Conservation (phyloP, 2,797 vertebrate species). For the Mus minutoides region DNA sequence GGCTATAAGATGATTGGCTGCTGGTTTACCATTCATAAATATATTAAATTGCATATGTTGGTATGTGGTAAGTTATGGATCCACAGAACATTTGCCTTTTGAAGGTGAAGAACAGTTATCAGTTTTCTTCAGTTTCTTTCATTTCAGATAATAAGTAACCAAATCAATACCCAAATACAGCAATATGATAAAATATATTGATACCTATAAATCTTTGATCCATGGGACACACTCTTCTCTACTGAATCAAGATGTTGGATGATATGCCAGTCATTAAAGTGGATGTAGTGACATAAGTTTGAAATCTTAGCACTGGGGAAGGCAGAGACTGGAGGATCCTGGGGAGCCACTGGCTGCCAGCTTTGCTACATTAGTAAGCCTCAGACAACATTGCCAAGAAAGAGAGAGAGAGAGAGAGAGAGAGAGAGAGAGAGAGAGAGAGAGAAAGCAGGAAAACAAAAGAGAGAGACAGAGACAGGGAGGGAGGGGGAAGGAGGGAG, state of each 20-base stretch:
- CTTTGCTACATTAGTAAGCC: not conserved
- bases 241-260: slow-evolving; percentile 57
- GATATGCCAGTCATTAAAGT: not conserved
- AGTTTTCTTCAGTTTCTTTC: not conserved
- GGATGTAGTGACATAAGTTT: not conserved
- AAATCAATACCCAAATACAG: not conserved
- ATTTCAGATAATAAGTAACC: not conserved
- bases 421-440: too few species aligned
- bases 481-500: too few species aligned
- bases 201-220: not conserved
- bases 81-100: not conserved
- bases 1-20: not conserved
- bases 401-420: not conserved
- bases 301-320: not conserved
- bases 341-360: not conserved
- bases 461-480: too few species aligned
- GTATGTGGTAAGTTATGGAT: not conserved
- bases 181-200: not conserved
- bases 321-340: not conserved
- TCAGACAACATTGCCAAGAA: not conserved
- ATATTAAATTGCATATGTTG: not conserved
- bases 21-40: not conserved
- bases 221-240: not conserved
- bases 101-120: not conserved
- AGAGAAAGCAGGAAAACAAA: too few species aligned